Conservation (phyloP, 2,888 invertebrate genomes). For the Agriopis leucophaearia region DNA sequence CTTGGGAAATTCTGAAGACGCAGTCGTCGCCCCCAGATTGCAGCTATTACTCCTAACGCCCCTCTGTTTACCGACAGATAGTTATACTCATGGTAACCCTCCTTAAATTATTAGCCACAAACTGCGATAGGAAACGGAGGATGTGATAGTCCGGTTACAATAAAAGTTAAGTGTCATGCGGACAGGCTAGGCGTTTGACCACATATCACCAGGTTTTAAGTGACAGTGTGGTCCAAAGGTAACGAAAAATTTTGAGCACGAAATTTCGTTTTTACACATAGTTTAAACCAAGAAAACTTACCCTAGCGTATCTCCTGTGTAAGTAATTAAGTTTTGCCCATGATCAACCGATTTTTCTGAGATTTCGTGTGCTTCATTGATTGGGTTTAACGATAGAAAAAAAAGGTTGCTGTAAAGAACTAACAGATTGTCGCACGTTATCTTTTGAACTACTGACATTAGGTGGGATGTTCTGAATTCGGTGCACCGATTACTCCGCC, state of each 20-base stretch:
- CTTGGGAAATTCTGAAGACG: conserved; percentile 79
- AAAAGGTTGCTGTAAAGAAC: not conserved
- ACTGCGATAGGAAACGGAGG: conserved; percentile 45
- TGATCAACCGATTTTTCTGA: not conserved
- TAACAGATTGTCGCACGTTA: too few species aligned
- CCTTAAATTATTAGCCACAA: conserved; percentile 75
- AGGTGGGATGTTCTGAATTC: too few species aligned
- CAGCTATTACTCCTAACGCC: conserved; percentile 79
- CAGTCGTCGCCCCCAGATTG: conserved; percentile 75
- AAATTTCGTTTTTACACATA: too few species aligned
- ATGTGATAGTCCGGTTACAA: conserved; percentile 59
- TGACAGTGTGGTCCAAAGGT: too few species aligned
- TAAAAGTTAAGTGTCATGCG: conserved; percentile 49
- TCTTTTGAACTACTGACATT: too few species aligned
- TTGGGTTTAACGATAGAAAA: not conserved
- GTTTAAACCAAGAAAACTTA: too few species aligned
- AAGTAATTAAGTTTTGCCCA: too few species aligned
- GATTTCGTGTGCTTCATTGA: not conserved
- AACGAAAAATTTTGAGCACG: too few species aligned
- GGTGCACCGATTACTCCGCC: too few species aligned
- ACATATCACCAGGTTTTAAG: too few species aligned
- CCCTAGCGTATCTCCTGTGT: too few species aligned
- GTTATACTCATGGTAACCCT: conserved; percentile 63
- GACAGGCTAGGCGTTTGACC: not conserved
- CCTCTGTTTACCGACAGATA: conserved; percentile 77